phyloP scores from a whole-genome alignment of 2,888 invertebrate species.

The Brachyopa scutellaris region DNA sequence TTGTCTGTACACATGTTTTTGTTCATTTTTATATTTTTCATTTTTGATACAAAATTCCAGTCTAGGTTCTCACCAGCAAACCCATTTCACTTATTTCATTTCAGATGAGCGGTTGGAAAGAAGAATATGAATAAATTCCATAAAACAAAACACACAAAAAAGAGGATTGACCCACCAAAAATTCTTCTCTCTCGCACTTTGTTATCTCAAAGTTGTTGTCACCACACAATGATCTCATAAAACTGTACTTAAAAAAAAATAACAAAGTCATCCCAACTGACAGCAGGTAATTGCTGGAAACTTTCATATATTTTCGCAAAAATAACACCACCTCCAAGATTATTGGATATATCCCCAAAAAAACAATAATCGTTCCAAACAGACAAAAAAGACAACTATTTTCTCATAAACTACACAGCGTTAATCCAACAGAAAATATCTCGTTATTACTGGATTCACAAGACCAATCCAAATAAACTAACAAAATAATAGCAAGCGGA shows the following conservation, averaged over 20 bases:
- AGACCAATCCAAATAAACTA: conserved; percentile 46
- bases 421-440: conserved; percentile 42
- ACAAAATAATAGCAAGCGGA: conserved; percentile 17
- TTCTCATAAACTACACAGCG: conserved; percentile 56
- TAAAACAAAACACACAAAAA: not conserved
- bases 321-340: conserved; percentile 20
- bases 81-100: conserved; percentile 15
- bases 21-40: no score
- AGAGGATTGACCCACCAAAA: conserved; percentile 6
- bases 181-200: conserved; percentile 15
- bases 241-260: conserved; percentile 2
- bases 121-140: conserved; percentile 75
- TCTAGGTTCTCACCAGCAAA: no score
- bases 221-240: conserved; percentile 63
- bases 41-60: no score
- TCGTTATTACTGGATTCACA: conserved; percentile 66
- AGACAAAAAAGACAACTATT: conserved; percentile 52
- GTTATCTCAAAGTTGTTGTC: conserved; percentile 33
- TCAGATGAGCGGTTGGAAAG: conserved; percentile 78
- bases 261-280: not conserved
- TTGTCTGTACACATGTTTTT: no score
- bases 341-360: conserved; percentile 54
- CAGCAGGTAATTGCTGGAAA: conserved; percentile 47
- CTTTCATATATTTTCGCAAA: conserved; percentile 16
- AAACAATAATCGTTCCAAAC: conserved; percentile 39